A percentile compares a stretch with the other conserved stretches of the same genome.
These are phyloP conservation scores for Chloropsis cyanopogon DNA, from an alignment of 2,113 vertebrate species.

Conservation along the genomic window DNA sequence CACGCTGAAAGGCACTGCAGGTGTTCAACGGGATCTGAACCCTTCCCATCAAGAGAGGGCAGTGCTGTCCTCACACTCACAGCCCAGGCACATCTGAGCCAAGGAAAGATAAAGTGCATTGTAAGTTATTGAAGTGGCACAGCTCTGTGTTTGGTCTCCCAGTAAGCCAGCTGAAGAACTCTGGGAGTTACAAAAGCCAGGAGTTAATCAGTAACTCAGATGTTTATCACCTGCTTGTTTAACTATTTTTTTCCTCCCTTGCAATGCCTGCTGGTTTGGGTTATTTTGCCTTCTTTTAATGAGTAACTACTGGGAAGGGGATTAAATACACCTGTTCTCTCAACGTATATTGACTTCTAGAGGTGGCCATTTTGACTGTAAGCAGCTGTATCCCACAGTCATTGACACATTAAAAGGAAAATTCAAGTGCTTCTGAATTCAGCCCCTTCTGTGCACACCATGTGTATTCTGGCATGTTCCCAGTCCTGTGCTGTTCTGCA, in stretches of 20 bases:
- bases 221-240: constrained; percentile 28
- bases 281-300: constrained; percentile 40
- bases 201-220: constrained; percentile 66
- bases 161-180: background rate
- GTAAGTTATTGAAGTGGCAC: background rate
- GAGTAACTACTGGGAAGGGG: constrained; percentile 32
- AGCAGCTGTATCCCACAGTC: background rate
- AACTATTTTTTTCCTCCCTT: constrained; percentile 30
- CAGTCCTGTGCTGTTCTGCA: background rate
- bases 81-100: background rate
- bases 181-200: constrained; percentile 3
- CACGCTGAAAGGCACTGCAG: background rate
- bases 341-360: background rate
- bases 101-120: background rate
- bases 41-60: constrained; percentile 39
- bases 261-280: background rate
- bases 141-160: constrained; percentile 21
- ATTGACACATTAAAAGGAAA: background rate
- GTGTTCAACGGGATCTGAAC: background rate
- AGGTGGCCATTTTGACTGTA: background rate
- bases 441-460: background rate
- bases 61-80: background rate
- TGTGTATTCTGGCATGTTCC: background rate
- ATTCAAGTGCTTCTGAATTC: background rate
- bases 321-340: constrained; percentile 32